Percentiles rank a stretch among this genome's conserved stretches.
Evolutionary conservation across 2,113 vertebrate genomes (phyloP).

Genomic region (Microtus montanus): DNA sequence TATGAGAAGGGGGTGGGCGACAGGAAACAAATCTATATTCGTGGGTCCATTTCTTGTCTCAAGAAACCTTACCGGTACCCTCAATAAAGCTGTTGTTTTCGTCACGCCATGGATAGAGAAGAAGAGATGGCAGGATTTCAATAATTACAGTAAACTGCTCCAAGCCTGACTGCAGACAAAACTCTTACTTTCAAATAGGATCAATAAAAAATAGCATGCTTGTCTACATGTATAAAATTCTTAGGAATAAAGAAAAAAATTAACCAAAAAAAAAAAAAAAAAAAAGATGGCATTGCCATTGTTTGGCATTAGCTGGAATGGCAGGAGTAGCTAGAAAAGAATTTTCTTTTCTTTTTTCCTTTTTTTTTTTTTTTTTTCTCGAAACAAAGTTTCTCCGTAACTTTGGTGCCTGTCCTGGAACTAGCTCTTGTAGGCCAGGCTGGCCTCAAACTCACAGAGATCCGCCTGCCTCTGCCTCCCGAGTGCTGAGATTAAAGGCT

Average conservation of each 20-base stretch:
- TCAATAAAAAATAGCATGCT: neutral
- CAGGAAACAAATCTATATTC: neutral
- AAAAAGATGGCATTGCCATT: neutral
- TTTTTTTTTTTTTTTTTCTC: no score
- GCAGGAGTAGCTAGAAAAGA: neutral
- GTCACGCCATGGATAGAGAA: slow-evolving; percentile 5
- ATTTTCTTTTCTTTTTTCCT: neutral
- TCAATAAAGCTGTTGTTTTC: neutral
- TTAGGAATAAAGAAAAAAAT: neutral
- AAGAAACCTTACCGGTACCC: neutral
- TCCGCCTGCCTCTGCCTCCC: no score
- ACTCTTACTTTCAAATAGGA: neutral
- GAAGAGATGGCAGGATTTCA: slow-evolving; percentile 6
- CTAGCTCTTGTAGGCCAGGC: no score
- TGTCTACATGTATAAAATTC: neutral
- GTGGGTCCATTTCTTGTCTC: neutral
- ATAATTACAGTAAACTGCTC: neutral
- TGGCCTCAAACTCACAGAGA: no score
- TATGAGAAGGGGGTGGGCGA: neutral
- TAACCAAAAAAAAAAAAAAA: neutral
- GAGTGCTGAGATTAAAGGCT: no score
- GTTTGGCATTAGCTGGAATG: neutral
- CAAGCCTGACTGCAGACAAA: neutral
- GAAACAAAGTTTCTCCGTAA: no score
- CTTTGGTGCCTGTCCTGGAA: no score